Evolutionary conservation across 1,140 invertebrate species (phyloP).

Genomic region (Cotesia chilonis): DNA sequence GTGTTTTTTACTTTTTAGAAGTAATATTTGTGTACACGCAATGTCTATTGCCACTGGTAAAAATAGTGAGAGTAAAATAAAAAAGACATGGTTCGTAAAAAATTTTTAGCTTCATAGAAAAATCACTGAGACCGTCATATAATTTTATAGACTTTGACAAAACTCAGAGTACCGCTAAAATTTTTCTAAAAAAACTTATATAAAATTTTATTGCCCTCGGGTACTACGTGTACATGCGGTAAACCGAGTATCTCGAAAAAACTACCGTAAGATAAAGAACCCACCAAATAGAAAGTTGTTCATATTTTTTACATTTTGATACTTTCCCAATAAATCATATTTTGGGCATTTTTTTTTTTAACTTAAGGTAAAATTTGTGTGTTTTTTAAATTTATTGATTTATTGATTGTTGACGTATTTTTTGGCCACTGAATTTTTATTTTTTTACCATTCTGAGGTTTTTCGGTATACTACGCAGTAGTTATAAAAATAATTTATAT

Average conservation of each 20-base stretch:
- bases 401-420: constrained; percentile 41
- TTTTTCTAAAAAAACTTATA: constrained; percentile 25
- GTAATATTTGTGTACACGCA: constrained; percentile 4
- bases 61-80: constrained; percentile 19
- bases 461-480: not conserved
- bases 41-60: not conserved
- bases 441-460: not conserved
- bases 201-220: constrained; percentile 37
- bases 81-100: not conserved
- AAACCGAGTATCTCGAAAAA: constrained; percentile 39
- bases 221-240: constrained; percentile 36
- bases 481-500: no score
- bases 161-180: constrained; percentile 21
- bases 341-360: constrained; percentile 25
- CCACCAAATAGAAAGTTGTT: constrained; percentile 36
- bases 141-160: constrained; percentile 43
- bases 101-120: constrained; percentile 11
- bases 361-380: not conserved
- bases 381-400: constrained; percentile 42
- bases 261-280: constrained; percentile 33
- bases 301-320: constrained; percentile 32
- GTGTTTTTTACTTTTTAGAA: not conserved
- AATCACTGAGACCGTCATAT: constrained; percentile 36
- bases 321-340: constrained; percentile 35
- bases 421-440: constrained; percentile 28